phyloP scores from a whole-genome alignment of 2,113 vertebrate species.

The Dendropsophus ebraccatus region DNA sequence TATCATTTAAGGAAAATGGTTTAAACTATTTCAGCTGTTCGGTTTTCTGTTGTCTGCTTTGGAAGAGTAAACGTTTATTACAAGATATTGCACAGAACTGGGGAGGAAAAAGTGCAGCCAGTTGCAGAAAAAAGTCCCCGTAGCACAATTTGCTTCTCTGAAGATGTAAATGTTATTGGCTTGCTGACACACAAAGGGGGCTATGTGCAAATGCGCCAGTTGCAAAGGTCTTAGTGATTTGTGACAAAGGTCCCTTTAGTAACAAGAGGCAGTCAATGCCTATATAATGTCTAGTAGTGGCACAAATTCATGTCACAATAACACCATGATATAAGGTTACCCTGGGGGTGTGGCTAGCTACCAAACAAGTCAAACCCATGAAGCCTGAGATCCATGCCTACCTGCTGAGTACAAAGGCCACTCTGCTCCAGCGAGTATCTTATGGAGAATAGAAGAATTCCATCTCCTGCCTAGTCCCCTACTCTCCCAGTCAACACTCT shows the following conservation, averaged over 20 bases:
- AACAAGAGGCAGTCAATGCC: neutral
- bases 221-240: constrained; percentile 15
- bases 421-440: too few species aligned
- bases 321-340: neutral
- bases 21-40: constrained; percentile 52
- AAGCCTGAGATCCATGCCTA: too few species aligned
- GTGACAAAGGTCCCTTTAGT: neutral
- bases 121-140: constrained; percentile 22
- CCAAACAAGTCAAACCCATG: too few species aligned
- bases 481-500: too few species aligned
- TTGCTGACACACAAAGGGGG: constrained; percentile 2
- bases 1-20: constrained; percentile 53
- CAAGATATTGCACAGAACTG: constrained; percentile 9
- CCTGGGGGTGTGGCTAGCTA: too few species aligned
- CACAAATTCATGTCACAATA: neutral
- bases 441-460: too few species aligned
- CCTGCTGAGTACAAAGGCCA: too few species aligned
- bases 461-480: too few species aligned
- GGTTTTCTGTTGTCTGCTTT: constrained; percentile 26
- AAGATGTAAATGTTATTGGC: constrained; percentile 13
- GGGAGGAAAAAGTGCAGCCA: constrained; percentile 17
- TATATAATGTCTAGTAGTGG: neutral
- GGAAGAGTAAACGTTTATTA: constrained; percentile 47
- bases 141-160: neutral
- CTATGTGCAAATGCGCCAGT: constrained; percentile 9